A percentile compares a stretch with the other conserved stretches of the same genome.
Conservation (phyloP, 2,797 vertebrate species). For the Bradypodion ventrale region DNA sequence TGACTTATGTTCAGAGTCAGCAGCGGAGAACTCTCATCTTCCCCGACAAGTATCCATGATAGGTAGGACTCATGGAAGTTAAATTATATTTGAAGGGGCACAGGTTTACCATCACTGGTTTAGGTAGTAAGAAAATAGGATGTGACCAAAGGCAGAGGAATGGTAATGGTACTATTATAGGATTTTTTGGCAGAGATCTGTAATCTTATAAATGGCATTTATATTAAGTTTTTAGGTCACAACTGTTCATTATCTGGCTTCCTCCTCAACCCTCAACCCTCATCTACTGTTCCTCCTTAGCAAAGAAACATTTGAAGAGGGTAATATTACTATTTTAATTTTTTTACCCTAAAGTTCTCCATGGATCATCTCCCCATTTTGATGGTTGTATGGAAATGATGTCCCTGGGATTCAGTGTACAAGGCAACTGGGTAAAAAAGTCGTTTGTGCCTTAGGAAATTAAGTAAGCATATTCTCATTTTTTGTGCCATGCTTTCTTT, state of each 20-base stretch:
- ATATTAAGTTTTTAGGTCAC: neutral
- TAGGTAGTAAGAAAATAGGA: too few species aligned
- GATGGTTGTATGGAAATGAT: neutral
- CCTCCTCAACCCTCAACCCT: too few species aligned
- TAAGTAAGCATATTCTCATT: too few species aligned
- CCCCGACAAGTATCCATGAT: neutral
- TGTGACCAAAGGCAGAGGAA: neutral
- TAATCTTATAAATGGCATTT: neutral
- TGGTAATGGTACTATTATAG: neutral
- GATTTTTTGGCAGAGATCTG: neutral
- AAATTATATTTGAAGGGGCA: too few species aligned
- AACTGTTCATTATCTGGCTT: neutral
- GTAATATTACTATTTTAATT: too few species aligned
- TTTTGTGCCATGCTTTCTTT: too few species aligned
- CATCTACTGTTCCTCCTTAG: neutral
- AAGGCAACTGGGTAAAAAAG: neutral
- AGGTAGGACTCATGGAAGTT: neutral
- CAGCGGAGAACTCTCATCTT: neutral
- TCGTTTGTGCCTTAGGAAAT: neutral
- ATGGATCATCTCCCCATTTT: neutral
- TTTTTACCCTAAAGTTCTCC: too few species aligned
- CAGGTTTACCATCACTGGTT: too few species aligned
- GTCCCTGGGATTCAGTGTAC: neutral
- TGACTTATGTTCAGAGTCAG: neutral
- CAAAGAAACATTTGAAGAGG: neutral